Conservation (phyloP, 2,113 vertebrate species). For the Cervus canadensis region DNA sequence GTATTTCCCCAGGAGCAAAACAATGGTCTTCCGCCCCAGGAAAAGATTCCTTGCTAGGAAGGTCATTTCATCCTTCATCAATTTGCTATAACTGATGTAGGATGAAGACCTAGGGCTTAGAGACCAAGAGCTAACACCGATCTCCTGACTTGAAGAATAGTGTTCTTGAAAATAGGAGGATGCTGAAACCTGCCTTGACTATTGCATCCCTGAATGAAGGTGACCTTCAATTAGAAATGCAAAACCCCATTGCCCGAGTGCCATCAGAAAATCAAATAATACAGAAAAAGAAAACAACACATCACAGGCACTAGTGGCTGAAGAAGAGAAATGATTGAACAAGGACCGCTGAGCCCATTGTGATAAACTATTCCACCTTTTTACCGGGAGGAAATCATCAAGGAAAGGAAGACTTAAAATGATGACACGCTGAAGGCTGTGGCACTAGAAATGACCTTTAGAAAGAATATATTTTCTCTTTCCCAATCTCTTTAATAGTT, state of each 20-base stretch:
- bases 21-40: not conserved
- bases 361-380: not conserved
- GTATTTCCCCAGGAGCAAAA: not conserved
- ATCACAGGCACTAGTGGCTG: accelerated
- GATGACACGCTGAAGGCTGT: not conserved
- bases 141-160: not conserved
- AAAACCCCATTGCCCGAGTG: not conserved
- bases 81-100: accelerated
- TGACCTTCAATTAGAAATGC: not conserved
- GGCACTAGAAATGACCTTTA: not conserved
- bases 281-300: not conserved
- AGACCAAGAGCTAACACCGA: not conserved
- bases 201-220: not conserved
- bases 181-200: not conserved
- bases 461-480: not conserved
- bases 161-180: not conserved
- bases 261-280: not conserved
- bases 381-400: not conserved
- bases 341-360: not conserved
- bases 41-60: not conserved
- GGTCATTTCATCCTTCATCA: not conserved
- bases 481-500: not conserved
- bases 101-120: accelerated
- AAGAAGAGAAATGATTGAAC: not conserved
- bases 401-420: not conserved